Base-by-base conservation (phyloP, 2,797 vertebrate species). In the Etheostoma nigrum region DNA sequence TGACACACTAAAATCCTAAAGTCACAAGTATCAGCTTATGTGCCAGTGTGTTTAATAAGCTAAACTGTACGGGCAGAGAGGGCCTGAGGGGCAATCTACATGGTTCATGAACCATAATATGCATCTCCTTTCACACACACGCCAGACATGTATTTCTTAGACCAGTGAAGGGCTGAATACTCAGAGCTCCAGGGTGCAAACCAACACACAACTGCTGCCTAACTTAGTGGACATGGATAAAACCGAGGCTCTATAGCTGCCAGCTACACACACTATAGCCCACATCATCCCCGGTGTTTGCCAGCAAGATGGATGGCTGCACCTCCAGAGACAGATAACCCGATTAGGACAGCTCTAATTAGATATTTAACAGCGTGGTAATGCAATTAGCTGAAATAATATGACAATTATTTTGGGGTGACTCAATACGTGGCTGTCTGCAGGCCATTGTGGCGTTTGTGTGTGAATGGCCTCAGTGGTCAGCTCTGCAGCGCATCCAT, bases 401-500 rank as follows among this genome's bases (percentile, higher is more conserved):
- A 55, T 78, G 78, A 72, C 74, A 73, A 72, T 90, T 87, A 79
- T 82, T 83, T 76, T 14, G 77, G 60, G 68, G 51, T 19, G 57
- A 81, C 87, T 86, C 91, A 78, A 88, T 82, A 72, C 44, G 62
- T 72, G 74, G 53, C 66, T 83, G 86, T 86, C 81, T 85, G 81
- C 80, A 72, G 84, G 89, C 82, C 83, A 58, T 25, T 14, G 76
- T 78, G 85, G 76, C 63, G 74, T 79, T 83, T 48, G 76, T 78
- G 74, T 27, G 76, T 72, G 79, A 8, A 27, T 80, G 86, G 84
- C 85, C 86, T 91, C 74, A 73, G 75, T 84, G 89, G 88, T 88
- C 88, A 89, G 84, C 85, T 76, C 73, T 93, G 92, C 93, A 93
- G 91, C 92, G 93, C 93, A 93, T 94, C 92, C 92, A 90, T 93